phyloP scores from a whole-genome alignment of 2,797 vertebrate genomes.

The Cichlasoma orientale region DNA sequence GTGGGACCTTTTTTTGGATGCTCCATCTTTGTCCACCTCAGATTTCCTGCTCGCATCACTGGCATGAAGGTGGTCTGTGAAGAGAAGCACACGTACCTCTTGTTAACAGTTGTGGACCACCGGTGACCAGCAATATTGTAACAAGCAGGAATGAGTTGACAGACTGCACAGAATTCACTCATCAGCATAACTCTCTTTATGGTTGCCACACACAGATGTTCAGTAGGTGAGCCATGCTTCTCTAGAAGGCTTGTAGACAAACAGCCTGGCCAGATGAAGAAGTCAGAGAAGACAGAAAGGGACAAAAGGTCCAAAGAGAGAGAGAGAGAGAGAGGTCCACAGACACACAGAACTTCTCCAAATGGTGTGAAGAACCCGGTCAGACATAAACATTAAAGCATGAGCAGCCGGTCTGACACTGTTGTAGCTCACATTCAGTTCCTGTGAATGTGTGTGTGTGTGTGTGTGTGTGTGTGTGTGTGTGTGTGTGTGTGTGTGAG shows the following conservation, averaged over 20 bases:
- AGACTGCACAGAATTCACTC: not conserved
- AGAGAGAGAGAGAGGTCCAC: no score
- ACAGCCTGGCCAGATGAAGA: no score
- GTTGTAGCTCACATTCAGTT: not conserved
- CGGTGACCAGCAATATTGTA: not conserved
- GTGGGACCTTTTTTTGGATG: slow-evolving; percentile 9
- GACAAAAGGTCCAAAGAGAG: no score
- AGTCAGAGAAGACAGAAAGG: no score
- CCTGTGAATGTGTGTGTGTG: not conserved
- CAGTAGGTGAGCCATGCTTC: no score
- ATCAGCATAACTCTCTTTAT: not conserved
- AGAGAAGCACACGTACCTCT: not conserved
- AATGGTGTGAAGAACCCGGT: no score
- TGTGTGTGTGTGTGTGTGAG: no score
- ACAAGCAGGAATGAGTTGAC: not conserved
- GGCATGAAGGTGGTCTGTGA: slow-evolving; percentile 12
- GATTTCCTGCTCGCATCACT: slow-evolving; percentile 23
- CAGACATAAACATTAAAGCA: not conserved
- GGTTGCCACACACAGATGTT: not conserved
- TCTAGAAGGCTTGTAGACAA: no score
- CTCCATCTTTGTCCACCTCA: slow-evolving; percentile 20
- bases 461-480: not conserved
- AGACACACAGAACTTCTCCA: no score
- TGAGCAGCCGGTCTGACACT: not conserved
- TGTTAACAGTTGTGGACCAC: no score